Evolutionary conservation across 2,113 vertebrate genomes (phyloP).

Genomic region (Solenodon paradoxus): DNA sequence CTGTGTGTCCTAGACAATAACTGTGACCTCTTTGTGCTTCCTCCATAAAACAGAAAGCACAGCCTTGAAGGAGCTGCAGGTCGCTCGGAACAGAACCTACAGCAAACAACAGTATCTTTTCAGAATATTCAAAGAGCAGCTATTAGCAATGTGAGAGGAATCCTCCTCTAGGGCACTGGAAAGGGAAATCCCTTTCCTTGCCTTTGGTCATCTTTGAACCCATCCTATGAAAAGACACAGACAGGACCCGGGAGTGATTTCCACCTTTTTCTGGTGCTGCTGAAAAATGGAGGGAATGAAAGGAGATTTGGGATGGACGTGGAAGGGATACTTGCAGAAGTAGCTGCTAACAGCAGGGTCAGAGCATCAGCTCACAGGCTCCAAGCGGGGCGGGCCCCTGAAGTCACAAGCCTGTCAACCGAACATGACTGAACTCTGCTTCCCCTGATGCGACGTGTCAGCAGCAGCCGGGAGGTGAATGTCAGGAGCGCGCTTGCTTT

Average conservation of each 20-base stretch:
- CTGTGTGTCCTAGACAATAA: not conserved
- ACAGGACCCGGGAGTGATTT: not conserved
- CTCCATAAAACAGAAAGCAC: not conserved
- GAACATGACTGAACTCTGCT: not conserved
- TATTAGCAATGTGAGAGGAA: not conserved
- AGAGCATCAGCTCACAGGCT: not conserved
- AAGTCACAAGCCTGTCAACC: not conserved
- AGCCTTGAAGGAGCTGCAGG: not conserved
- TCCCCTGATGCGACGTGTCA: not conserved
- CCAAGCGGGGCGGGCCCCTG: accelerated
- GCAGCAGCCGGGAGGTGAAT: not conserved
- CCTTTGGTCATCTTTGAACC: not conserved
- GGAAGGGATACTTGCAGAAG: not conserved
- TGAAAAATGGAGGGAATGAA: not conserved
- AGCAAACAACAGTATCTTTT: not conserved
- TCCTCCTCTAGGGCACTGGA: too few relatives aligned
- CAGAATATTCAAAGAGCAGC: not conserved
- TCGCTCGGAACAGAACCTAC: not conserved
- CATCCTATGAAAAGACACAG: not conserved
- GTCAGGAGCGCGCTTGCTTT: not conserved
- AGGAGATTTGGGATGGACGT: not conserved
- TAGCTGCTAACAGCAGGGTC: not conserved
- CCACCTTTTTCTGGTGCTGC: not conserved
- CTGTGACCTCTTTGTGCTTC: not conserved
- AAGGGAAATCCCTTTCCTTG: not conserved